phyloP scores from a whole-genome alignment of 1,140 invertebrate species.

The Pissodes strobi region DNA sequence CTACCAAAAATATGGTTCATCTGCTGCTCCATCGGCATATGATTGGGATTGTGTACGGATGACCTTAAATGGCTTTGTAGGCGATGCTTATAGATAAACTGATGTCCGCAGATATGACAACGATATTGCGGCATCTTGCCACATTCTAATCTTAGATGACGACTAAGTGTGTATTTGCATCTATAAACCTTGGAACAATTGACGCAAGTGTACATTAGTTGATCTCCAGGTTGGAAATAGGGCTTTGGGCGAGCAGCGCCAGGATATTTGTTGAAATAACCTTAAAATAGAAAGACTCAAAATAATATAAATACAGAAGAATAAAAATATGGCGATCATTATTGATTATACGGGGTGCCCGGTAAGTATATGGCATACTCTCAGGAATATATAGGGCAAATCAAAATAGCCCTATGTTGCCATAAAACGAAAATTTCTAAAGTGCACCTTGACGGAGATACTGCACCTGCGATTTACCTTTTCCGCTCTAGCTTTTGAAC shows the following conservation, averaged over 20 bases:
- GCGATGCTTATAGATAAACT: constrained; percentile 61
- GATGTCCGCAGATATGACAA: constrained; percentile 57
- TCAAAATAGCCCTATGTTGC: too few relatives aligned
- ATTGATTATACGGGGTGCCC: too few relatives aligned
- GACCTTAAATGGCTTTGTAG: constrained; percentile 56
- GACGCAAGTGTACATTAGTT: constrained; percentile 37
- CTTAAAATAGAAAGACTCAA: too few relatives aligned
- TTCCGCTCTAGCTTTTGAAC: too few relatives aligned
- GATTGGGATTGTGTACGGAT: constrained; percentile 43
- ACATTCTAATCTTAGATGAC: constrained; percentile 61
- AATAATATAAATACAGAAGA: too few relatives aligned
- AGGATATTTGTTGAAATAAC: neutral
- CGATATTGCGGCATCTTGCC: constrained; percentile 60
- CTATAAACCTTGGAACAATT: constrained; percentile 49
- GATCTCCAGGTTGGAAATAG: neutral
- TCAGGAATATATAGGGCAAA: too few relatives aligned
- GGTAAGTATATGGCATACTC: too few relatives aligned
- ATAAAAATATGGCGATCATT: too few relatives aligned
- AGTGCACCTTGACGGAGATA: too few relatives aligned
- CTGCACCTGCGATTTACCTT: too few relatives aligned
- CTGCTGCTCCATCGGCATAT: neutral
- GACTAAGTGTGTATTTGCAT: constrained; percentile 59
- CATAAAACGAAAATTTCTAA: too few relatives aligned
- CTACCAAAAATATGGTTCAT: neutral
- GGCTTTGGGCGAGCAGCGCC: too few relatives aligned